phyloP scores from a whole-genome alignment of 2,113 vertebrate genomes.

The Engraulis encrasicolus region DNA sequence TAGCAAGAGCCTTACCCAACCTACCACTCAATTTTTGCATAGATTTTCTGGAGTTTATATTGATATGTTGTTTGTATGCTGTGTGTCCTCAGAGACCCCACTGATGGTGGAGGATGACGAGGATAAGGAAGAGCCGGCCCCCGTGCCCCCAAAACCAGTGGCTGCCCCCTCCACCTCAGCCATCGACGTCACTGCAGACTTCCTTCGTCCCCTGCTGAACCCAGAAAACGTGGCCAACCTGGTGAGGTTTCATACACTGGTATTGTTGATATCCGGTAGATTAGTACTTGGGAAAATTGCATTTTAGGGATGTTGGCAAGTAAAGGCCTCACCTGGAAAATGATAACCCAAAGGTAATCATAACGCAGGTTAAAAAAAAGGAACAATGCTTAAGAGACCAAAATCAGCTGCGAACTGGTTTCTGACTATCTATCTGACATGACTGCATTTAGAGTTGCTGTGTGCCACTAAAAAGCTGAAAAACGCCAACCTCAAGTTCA shows the following conservation, averaged over 20 bases:
- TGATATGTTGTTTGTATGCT: neutral
- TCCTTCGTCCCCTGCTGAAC: constrained; percentile 84
- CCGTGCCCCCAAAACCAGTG: constrained; percentile 73
- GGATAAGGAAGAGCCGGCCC: constrained; percentile 86
- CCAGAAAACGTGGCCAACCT: constrained; percentile 91
- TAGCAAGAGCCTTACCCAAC: too few species aligned
- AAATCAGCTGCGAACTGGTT: too few species aligned
- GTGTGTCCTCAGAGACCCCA: constrained; percentile 72
- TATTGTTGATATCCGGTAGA: too few species aligned
- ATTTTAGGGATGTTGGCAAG: neutral
- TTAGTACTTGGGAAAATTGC: neutral
- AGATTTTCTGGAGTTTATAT: neutral
- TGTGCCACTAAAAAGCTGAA: too few species aligned
- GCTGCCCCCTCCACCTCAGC: too few species aligned
- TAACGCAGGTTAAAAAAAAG: too few species aligned
- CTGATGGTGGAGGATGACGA: constrained; percentile 91
- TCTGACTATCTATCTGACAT: too few species aligned
- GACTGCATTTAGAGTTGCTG: too few species aligned
- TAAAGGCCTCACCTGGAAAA: too few species aligned
- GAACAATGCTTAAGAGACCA: too few species aligned
- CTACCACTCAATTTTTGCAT: neutral
- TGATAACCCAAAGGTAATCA: too few species aligned
- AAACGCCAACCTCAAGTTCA: too few species aligned
- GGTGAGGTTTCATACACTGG: constrained; percentile 64
- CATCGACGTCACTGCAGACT: constrained; percentile 89